A percentile compares a stretch with the other conserved stretches of the same genome.
These are phyloP conservation scores for Leucophenga varia DNA, from an alignment of 1,140 invertebrate genomes.

Conservation along the genomic window DNA sequence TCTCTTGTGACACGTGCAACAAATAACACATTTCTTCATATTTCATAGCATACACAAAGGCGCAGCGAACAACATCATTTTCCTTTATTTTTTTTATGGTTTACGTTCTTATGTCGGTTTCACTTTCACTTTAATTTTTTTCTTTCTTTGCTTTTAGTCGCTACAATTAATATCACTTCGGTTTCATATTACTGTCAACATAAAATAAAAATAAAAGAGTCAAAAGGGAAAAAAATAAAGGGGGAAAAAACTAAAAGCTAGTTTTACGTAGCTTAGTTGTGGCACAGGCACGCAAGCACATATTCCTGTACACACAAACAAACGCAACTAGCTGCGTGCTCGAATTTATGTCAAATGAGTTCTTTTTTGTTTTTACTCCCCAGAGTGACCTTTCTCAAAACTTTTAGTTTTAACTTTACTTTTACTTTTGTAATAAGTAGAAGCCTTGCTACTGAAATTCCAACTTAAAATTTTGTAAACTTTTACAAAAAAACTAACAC, in stretches of 20 bases:
- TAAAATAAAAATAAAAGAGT: too few species aligned
- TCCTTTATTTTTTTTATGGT: too few species aligned
- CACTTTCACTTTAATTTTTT: constrained; percentile 20
- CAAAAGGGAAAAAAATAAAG: too few species aligned
- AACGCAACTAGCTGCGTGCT: constrained; percentile 12
- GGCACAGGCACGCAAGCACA: constrained; percentile 9
- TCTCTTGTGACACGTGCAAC: too few species aligned
- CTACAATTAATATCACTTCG: constrained; percentile 50
- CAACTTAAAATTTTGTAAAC: too few species aligned
- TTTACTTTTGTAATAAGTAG: constrained; percentile 29
- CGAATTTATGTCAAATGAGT: constrained; percentile 38
- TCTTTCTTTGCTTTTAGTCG: constrained; percentile 19
- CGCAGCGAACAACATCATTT: too few species aligned
- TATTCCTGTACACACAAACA: not conserved
- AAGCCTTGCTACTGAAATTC: too few species aligned
- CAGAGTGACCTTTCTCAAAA: constrained; percentile 13
- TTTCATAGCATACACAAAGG: too few species aligned
- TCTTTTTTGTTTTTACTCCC: constrained; percentile 15
- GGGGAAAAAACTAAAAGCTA: too few species aligned
- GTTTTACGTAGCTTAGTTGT: too few species aligned
- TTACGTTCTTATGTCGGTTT: not conserved
- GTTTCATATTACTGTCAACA: constrained; percentile 47
- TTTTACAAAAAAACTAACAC: not conserved
- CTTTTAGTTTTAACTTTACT: constrained; percentile 15
- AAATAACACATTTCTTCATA: too few species aligned